Evolutionary conservation across 2,797 vertebrate species (phyloP), one percentile per base, ranked within the genome.

Genomic region (Botia kubotai): DNA sequence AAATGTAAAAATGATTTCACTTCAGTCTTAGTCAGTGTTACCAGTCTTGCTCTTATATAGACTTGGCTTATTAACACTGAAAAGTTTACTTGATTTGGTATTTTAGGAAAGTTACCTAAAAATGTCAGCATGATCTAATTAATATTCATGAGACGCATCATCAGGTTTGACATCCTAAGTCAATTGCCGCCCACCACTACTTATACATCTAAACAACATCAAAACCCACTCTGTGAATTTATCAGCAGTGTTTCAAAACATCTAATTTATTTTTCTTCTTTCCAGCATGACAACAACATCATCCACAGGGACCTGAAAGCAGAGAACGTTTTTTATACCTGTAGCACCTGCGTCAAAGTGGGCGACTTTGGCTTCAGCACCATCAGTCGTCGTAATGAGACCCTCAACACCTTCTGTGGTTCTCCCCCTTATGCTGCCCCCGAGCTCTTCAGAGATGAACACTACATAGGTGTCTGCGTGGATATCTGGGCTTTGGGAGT

Each of bases 321-420:
- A 14, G 98, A 99, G 89, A 99, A 99, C 0, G 94, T 99, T 2
- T 97, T 99, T 90, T 99, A 98, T 55, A 91, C 96, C 81, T 97
- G 94, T 84, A 95, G 92, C 85, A 96, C 95, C 4, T 98, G 96
- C 14, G 95, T 99, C 82, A 99, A 99, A 86, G 97, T 99, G 81
- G 98, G 98, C 0, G 98, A 99, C 89, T 99, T 99, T 69, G 98
- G 98, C 86, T 99, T 99, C 89, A 99, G 98, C 92, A 99, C 97
- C 0, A 83, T 96, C 68, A 98, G 97, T 86, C 93, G 87, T 29
- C 95, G 94, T 12, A 95, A 96, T 1, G 95, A 99, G 91, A 97
- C 93, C 3, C 92, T 99, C 73, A 98, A 95, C 91, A 99, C 98
- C 0, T 97, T 99, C 89, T 99, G 98, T 0, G 98, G 98, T 72